Base-by-base conservation (phyloP, 2,888 invertebrate genomes). In the Catocala fraxini region DNA sequence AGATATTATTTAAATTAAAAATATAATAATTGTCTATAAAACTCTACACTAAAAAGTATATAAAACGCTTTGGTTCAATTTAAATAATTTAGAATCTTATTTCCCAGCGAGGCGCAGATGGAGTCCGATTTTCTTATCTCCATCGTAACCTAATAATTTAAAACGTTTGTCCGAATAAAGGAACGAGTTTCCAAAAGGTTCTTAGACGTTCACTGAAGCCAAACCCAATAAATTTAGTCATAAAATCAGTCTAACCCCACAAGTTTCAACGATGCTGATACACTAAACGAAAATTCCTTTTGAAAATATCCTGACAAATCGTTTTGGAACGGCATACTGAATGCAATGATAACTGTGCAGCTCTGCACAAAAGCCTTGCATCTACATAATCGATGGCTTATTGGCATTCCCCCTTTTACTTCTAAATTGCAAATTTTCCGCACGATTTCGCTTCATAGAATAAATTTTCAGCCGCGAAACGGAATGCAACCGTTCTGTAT, bases 401-500 rank as follows among this genome's bases (percentile, higher is more conserved):
- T 92, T 92, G 93, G 87, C 87, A 87, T 92, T 92, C 93, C 92
- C 77, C 91, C 89, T 89, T 90, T 92, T 92, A 92, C 92, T 93
- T 91, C 90, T 90, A 93, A 94, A 94, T 92, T 93, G 93, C 93
- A 92, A 93, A 94, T 94, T 93, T 94, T 94, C 92, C 91, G 87
- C 93, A 90, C 93, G 93, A 94, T 93, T 93, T 92, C 89, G 85
- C 82, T 83, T 86, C 81, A 81, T 83, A 83, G 90, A 90, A 92
- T 93, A 93, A 87, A 93, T 93, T 93, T 92, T 89, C 89, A 85
- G 89, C 82, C 85, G 88, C 87, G 86, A 86, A 84, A 84, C 85
- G 83, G 83, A 71, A 87, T 85, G 86, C 84, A 88, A 89, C 89
- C 86, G 85, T 88, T 84, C 83, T 83, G 82, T 84, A 84, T 88